A percentile compares a stretch with the other conserved stretches of the same genome.
These are phyloP conservation scores for Artemia sinica DNA, from an alignment of 2,888 invertebrate genomes.

Conservation along the genomic window DNA sequence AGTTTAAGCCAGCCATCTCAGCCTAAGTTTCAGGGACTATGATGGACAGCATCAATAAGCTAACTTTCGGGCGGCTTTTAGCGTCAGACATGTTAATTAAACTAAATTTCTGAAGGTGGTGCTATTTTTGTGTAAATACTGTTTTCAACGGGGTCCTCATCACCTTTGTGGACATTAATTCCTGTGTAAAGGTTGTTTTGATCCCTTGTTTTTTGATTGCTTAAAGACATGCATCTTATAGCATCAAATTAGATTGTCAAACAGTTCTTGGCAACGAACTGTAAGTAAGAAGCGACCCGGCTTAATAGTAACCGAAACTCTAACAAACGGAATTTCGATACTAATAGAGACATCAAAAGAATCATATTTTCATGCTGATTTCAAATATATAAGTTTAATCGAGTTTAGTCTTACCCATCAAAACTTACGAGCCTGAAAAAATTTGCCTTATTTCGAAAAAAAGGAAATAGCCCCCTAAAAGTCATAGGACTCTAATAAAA, in stretches of 20 bases:
- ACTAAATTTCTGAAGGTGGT: constrained; percentile 16
- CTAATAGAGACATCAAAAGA: too few species aligned
- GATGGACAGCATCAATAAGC: background rate
- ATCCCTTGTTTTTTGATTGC: background rate
- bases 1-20: constrained; percentile 15
- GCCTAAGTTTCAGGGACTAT: constrained; percentile 10
- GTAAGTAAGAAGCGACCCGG: too few species aligned
- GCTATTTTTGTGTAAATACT: background rate
- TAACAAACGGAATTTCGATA: too few species aligned
- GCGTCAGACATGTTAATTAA: constrained; percentile 14
- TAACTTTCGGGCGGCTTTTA: constrained; percentile 6
- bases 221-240: background rate
- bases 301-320: too few species aligned
- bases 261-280: too few species aligned
- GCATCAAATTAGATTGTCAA: background rate
- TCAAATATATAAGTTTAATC: too few species aligned
- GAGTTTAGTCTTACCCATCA: too few species aligned
- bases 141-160: background rate
- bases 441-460: too few species aligned
- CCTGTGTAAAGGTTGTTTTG: background rate
- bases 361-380: too few species aligned
- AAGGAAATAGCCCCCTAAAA: too few species aligned
- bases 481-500: too few species aligned
- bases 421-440: too few species aligned
- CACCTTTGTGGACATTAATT: background rate